These are phyloP conservation scores for Trogon surrucura DNA, from an alignment of 2,113 vertebrate genomes.

Conservation along the genomic window DNA sequence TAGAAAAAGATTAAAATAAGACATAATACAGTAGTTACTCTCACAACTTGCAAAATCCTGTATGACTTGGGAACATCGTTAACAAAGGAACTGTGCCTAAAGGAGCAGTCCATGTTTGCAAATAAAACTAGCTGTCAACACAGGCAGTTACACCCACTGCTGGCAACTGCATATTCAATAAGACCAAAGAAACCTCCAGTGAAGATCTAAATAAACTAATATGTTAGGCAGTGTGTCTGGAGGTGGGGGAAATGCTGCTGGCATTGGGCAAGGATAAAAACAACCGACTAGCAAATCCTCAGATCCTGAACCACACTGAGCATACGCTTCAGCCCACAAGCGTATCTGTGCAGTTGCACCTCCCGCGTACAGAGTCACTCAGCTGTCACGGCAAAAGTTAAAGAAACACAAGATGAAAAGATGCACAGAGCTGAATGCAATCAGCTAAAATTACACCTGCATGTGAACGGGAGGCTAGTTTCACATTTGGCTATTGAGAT, in stretches of 20 bases:
- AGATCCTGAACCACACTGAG: not conserved
- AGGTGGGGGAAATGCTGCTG: not conserved
- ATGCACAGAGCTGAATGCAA: not conserved
- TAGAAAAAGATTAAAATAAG: slow-evolving; percentile 2
- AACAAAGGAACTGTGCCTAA: slow-evolving; percentile 17
- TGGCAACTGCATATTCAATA: not conserved
- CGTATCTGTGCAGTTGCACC: not conserved
- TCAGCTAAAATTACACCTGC: not conserved
- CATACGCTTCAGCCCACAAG: not conserved
- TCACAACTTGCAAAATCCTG: not conserved
- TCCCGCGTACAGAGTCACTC: not conserved
- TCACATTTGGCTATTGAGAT: not conserved
- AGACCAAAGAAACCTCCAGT: not conserved
- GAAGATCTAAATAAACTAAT: not conserved
- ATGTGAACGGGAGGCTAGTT: not conserved
- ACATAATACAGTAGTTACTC: not conserved
- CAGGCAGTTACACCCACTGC: slow-evolving; percentile 14
- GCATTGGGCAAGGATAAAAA: not conserved
- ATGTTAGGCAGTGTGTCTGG: not conserved
- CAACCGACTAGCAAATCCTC: not conserved
- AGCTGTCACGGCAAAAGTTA: not conserved
- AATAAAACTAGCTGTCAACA: slow-evolving; percentile 1
- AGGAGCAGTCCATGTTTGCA: not conserved
- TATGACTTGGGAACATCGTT: not conserved
- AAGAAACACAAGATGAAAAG: not conserved